These are phyloP conservation scores for Luidia sarsii DNA, from an alignment of 53 echinoderm and acorn worm genomes.

Conservation along the genomic window DNA sequence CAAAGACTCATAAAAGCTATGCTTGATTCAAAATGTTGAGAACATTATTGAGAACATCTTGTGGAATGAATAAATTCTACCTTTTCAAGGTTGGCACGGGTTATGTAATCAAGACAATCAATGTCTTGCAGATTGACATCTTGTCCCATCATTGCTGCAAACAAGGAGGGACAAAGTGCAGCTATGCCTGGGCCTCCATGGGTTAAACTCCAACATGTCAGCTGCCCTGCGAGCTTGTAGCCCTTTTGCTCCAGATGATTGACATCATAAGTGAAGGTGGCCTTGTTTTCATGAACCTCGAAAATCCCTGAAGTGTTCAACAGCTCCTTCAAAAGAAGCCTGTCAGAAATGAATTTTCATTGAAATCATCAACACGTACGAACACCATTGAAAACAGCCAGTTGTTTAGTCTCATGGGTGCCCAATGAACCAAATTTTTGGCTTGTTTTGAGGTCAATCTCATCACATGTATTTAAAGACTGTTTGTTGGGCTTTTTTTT, in stretches of 20 bases:
- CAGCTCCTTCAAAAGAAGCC: background rate
- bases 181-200: background rate
- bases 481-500: no score
- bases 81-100: no score
- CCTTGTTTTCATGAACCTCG: background rate
- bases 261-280: background rate
- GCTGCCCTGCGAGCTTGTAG: background rate
- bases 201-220: background rate
- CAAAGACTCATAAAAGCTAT: no score
- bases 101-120: background rate
- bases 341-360: background rate
- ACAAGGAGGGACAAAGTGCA: conserved; percentile 2
- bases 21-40: no score
- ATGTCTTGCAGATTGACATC: background rate
- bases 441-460: no score
- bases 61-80: no score
- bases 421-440: no score
- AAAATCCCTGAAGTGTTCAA: background rate
- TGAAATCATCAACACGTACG: no score
- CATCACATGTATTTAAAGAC: no score
- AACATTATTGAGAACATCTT: no score
- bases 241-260: background rate
- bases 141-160: background rate
- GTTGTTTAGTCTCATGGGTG: no score
- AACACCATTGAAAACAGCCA: no score